Conservation (phyloP, 2,113 vertebrate genomes). For the Apteryx mantelli region DNA sequence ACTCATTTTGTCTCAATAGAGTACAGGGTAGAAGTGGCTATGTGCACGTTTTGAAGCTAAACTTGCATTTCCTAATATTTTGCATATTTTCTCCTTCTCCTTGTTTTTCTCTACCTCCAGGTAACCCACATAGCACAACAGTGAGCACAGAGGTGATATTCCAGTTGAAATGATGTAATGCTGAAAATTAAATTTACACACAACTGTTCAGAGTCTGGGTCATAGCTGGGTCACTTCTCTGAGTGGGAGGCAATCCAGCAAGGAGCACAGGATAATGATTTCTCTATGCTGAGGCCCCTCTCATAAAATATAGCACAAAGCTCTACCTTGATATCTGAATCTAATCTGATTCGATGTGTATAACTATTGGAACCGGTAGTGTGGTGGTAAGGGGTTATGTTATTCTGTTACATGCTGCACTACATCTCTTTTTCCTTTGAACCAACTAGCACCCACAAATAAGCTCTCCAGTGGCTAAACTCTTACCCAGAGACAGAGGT, state of each 20-base stretch:
- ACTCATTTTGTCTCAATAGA: neutral
- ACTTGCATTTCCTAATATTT: neutral
- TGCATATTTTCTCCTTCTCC: neutral
- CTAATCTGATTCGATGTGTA: constrained; percentile 29
- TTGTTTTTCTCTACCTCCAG: constrained; percentile 28
- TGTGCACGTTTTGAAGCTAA: neutral
- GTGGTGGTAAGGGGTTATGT: neutral
- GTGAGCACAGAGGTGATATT: constrained; percentile 49
- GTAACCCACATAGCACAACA: constrained; percentile 41
- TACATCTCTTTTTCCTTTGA: neutral
- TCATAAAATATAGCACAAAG: constrained; percentile 35
- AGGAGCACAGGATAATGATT: constrained; percentile 54
- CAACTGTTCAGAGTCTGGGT: constrained; percentile 52
- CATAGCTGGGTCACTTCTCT: constrained; percentile 53
- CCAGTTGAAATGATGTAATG: constrained; percentile 55
- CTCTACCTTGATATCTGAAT: constrained; percentile 39
- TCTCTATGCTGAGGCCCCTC: constrained; percentile 24
- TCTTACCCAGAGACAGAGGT: neutral
- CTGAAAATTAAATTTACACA: constrained; percentile 65
- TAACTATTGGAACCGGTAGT: constrained; percentile 5
- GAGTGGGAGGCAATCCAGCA: constrained; percentile 55
- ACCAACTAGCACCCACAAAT: constrained; percentile 14
- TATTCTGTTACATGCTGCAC: neutral
- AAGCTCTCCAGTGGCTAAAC: neutral
- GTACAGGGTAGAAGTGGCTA: neutral